Evolutionary conservation across 2,888 invertebrate genomes (phyloP).

Genomic region (Philaethria dido): DNA sequence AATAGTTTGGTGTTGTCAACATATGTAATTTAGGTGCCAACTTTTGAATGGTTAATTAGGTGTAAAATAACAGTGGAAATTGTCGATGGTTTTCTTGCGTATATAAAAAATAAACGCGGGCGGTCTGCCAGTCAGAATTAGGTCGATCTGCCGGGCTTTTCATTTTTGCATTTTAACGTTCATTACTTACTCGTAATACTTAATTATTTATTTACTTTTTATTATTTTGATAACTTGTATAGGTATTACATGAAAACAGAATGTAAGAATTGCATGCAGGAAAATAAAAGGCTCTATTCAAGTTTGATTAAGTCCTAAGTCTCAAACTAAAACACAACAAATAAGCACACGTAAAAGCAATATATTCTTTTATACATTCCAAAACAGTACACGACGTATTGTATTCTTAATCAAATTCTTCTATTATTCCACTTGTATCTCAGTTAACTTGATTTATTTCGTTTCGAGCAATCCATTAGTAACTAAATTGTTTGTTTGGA

Average conservation of each 20-base stretch:
- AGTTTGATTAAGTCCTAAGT: too few relatives aligned
- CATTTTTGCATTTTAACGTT: slow-evolving; percentile 33
- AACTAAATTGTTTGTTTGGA: slow-evolving; percentile 56
- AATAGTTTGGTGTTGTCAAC: neutral
- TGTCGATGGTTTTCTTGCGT: slow-evolving; percentile 46
- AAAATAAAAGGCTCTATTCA: too few relatives aligned
- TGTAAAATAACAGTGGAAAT: slow-evolving; percentile 43
- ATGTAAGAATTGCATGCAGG: too few relatives aligned
- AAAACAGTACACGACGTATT: slow-evolving; percentile 14
- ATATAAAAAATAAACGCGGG: slow-evolving; percentile 51
- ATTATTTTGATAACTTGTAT: too few relatives aligned
- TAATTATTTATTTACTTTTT: too few relatives aligned
- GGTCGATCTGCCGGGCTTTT: slow-evolving; percentile 45
- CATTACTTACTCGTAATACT: too few relatives aligned
- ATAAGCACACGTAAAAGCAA: too few relatives aligned
- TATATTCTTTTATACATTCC: neutral
- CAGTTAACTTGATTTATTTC: slow-evolving; percentile 44
- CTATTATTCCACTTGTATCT: slow-evolving; percentile 29
- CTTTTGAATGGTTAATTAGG: slow-evolving; percentile 41
- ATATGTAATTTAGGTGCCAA: slow-evolving; percentile 26
- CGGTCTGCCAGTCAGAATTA: slow-evolving; percentile 51
- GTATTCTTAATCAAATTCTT: slow-evolving; percentile 28
- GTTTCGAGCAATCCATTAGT: slow-evolving; percentile 57
- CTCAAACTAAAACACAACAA: too few relatives aligned
- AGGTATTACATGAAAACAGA: too few relatives aligned